A percentile compares a stretch with the other conserved stretches of the same genome.
These are phyloP conservation scores for Ctenopoma kingsleyae DNA, from an alignment of 2,797 vertebrate species.

Conservation along the genomic window DNA sequence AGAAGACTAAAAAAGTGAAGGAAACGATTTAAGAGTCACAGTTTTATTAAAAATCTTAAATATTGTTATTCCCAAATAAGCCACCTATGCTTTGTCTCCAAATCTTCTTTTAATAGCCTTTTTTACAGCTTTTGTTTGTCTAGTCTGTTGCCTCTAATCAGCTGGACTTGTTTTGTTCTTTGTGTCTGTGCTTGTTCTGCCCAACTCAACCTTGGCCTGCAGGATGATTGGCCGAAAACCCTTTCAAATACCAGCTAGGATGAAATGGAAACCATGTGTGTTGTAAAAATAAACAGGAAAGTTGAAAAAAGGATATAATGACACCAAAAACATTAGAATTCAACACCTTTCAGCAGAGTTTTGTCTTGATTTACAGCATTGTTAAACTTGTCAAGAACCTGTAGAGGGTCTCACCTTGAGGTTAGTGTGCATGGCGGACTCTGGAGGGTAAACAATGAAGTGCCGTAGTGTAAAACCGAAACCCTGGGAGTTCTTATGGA, in stretches of 20 bases:
- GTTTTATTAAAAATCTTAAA: neutral
- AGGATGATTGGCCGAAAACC: neutral
- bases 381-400: neutral
- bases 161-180: conserved; percentile 19
- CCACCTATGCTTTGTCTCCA: neutral
- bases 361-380: neutral
- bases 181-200: conserved; percentile 32
- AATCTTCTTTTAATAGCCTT: conserved; percentile 1
- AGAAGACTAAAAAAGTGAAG: conserved; percentile 27
- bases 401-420: conserved; percentile 85
- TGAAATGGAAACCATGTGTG: conserved; percentile 50
- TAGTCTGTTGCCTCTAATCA: conserved; percentile 21
- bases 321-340: neutral
- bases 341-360: conserved; percentile 2
- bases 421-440: conserved; percentile 90
- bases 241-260: conserved; percentile 26
- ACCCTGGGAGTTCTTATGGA: conserved; percentile 92
- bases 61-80: neutral
- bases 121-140: neutral
- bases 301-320: conserved; percentile 1
- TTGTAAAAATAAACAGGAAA: conserved; percentile 25
- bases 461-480: conserved; percentile 97
- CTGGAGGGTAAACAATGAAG: conserved; percentile 98
- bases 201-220: conserved; percentile 18
- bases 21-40: conserved; percentile 26